These are phyloP conservation scores for Lycaon pictus DNA, from an alignment of 2,113 vertebrate genomes.

Conservation along the genomic window DNA sequence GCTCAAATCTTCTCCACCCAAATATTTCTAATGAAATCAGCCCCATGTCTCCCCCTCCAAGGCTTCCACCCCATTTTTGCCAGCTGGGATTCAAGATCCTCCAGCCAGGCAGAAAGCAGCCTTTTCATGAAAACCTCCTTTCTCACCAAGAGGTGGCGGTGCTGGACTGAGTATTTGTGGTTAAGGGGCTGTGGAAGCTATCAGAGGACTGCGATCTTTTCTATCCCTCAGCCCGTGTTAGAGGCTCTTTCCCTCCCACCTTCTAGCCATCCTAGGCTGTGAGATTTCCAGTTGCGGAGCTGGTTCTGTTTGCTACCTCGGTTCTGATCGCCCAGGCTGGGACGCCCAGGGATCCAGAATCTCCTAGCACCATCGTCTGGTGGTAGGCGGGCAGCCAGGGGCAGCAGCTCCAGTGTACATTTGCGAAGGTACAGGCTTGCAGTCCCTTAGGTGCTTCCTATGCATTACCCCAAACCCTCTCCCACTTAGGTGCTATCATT, in stretches of 20 bases:
- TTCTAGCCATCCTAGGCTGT: not conserved
- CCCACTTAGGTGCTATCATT: not conserved
- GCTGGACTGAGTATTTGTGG: not conserved
- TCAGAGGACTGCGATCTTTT: not conserved
- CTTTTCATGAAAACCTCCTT: not conserved
- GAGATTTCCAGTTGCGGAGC: not conserved
- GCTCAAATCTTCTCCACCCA: not conserved
- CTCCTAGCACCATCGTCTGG: not conserved
- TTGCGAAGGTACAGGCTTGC: not conserved
- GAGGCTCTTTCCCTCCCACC: not conserved
- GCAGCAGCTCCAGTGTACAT: not conserved
- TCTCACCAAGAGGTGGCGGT: constrained; percentile 68
- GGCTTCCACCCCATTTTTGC: not conserved
- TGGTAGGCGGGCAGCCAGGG: not conserved
- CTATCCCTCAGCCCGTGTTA: not conserved
- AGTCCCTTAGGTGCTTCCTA: not conserved
- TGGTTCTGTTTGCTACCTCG: not conserved
- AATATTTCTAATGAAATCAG: not conserved
- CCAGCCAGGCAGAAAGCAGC: not conserved
- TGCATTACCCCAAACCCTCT: not conserved
- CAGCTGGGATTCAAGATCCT: not conserved
- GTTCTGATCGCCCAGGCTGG: not conserved
- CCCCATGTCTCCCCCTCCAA: rapidly evolving
- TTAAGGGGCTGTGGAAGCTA: rapidly evolving
- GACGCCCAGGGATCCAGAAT: not conserved